Percentiles rank a stretch among this genome's conserved stretches.
phyloP scores from a whole-genome alignment of 2,888 invertebrate species.

The Dynastes tityus region DNA sequence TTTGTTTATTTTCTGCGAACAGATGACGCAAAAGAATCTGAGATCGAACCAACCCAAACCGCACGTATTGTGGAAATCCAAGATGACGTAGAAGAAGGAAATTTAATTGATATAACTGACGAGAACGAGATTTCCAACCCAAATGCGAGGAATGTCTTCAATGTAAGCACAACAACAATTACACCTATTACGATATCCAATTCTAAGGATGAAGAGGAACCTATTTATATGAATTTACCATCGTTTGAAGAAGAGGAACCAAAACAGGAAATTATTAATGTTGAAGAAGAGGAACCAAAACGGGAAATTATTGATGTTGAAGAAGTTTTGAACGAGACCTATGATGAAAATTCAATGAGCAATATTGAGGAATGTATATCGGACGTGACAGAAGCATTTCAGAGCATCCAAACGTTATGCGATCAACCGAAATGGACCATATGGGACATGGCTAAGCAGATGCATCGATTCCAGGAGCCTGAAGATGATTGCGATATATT shows the following conservation, averaged over 20 bases:
- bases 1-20: constrained; percentile 27
- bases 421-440: constrained; percentile 27
- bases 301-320: too few species aligned
- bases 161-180: not conserved
- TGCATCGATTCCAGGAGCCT: not conserved
- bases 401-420: constrained; percentile 26
- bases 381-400: constrained; percentile 31
- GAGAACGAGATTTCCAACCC: not conserved
- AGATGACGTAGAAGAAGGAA: not conserved
- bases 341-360: not conserved
- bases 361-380: constrained; percentile 35
- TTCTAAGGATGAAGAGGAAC: not conserved
- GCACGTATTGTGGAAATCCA: not conserved
- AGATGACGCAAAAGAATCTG: not conserved
- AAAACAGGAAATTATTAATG: too few species aligned
- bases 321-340: too few species aligned
- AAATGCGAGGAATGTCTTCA: not conserved
- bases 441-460: constrained; percentile 24
- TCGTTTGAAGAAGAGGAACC: not conserved
- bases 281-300: not conserved
- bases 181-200: not conserved
- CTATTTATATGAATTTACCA: not conserved
- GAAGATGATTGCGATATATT: constrained; percentile 35
- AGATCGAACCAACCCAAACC: not conserved
- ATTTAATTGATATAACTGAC: not conserved